phyloP scores from a whole-genome alignment of 2,888 invertebrate species.

The Hirtodrosophila confusa region DNA sequence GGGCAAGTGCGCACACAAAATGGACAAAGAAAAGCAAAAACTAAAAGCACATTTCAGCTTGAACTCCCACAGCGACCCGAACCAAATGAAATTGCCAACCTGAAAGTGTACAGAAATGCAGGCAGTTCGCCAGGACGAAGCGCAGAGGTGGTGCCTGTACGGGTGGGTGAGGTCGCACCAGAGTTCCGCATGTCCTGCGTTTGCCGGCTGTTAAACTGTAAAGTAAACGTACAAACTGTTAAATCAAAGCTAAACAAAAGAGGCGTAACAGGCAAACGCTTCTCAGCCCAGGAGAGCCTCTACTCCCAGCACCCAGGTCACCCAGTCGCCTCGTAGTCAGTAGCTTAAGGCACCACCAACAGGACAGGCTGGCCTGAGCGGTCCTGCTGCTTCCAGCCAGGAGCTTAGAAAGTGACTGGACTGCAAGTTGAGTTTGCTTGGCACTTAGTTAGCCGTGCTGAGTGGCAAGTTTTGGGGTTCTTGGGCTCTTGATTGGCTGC shows the following conservation, averaged over 20 bases:
- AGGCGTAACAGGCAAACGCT: conserved; percentile 65
- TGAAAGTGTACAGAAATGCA: conserved; percentile 71
- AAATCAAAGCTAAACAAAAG: conserved; percentile 77
- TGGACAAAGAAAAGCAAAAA: conserved; percentile 53
- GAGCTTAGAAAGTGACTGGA: conserved; percentile 33
- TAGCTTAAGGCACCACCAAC: conserved; percentile 46
- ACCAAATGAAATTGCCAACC: conserved; percentile 77
- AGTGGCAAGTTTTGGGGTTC: conserved; percentile 44
- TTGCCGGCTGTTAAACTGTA: conserved; percentile 72
- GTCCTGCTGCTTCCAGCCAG: conserved; percentile 11
- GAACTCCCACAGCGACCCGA: conserved; percentile 72
- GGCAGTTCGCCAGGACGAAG: conserved; percentile 28
- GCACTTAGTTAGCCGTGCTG: conserved; percentile 36
- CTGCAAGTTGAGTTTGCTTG: conserved; percentile 44
- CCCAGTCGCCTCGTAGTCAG: conserved; percentile 9
- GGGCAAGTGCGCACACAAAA: conserved; percentile 43
- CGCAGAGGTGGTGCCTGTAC: background rate
- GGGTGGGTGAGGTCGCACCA: conserved; percentile 13
- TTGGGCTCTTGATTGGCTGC: conserved; percentile 15
- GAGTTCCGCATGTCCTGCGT: conserved; percentile 57
- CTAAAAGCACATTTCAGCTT: conserved; percentile 77
- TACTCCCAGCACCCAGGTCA: conserved; percentile 2
- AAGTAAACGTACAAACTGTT: conserved; percentile 78
- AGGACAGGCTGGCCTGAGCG: conserved; percentile 18
- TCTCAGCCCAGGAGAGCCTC: conserved; percentile 12